Percentiles rank a stretch among this genome's conserved stretches.
Conservation (phyloP, 2,113 vertebrate genomes). For the Prietella phreatophila region DNA sequence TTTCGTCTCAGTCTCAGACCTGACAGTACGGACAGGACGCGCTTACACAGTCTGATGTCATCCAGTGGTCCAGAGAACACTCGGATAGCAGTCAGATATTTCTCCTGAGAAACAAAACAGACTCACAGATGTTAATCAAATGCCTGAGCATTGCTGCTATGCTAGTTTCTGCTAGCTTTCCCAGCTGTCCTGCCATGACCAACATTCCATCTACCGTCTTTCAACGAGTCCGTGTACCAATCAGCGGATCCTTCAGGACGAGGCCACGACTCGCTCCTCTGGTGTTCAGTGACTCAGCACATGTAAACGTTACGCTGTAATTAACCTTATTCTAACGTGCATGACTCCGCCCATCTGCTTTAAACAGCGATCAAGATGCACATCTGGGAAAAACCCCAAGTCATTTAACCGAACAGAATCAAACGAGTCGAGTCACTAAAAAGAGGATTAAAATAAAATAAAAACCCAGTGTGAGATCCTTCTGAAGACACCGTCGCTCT, state of each 20-base stretch:
- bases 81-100: slow-evolving; percentile 69
- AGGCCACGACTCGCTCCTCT: background rate
- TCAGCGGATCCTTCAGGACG: background rate
- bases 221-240: background rate
- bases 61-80: slow-evolving; percentile 71
- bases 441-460: too few species aligned
- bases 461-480: background rate
- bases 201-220: background rate
- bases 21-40: background rate
- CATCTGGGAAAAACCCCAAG: background rate
- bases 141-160: background rate
- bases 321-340: background rate
- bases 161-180: background rate
- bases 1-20: background rate
- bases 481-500: background rate
- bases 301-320: too few species aligned
- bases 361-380: background rate
- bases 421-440: slow-evolving; percentile 2
- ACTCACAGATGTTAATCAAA: background rate
- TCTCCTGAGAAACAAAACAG: slow-evolving; percentile 55
- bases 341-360: background rate
- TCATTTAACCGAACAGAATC: background rate
- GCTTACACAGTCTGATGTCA: slow-evolving; percentile 69
- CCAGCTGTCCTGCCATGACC: background rate
- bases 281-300: background rate